Evolutionary conservation across 2,888 invertebrate genomes (phyloP), one percentile per base, ranked within the genome.

Genomic region (Mimachlamys varia): DNA sequence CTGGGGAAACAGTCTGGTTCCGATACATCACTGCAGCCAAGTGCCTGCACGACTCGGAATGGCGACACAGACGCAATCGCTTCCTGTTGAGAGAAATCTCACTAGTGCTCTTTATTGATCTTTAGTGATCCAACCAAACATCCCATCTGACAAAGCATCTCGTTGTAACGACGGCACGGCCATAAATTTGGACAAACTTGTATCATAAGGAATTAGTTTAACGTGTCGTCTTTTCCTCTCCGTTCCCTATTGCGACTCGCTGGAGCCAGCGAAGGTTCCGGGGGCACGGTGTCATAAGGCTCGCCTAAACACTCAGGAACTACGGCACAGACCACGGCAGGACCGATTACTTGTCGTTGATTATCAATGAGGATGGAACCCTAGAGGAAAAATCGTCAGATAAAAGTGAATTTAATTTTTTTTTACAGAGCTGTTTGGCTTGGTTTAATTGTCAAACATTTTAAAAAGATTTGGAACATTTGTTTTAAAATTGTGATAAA

Each of bases 101-200:
- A 76, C 76, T 10, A 33, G 2, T 0, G 76, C 76, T 76, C 33
- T 76, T 27, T 76, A 76, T 76, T 76, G 76, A 76, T 76, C 76
- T 33, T 27, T 33, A 33, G 33, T 76, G 76, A 76, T 76, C 76
- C 76, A 33, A 76, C 27, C 76, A 76, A 76, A 76, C 33, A 22
- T 76, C 76, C 27, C 76, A 76, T 27, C 76, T 76, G 76, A 76
- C 76, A 76, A 76, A 76, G 27, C 76, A 76, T 22, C 76, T 76
- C 76, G 15, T 33, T 76, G 76, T 12, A 33, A 27, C 22, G 33
- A 76, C 33, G 27, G 33, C 33, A 33, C 76, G 5, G 76, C 76
- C 76, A 76, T 76, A 76, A 76, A 76, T 76, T 76, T 33, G 76
- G 76, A 76, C 76, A 76, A 76, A 76, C 76, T 76, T 76, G 76